A percentile compares a stretch with the other conserved stretches of the same genome.
Evolutionary conservation across 2,797 vertebrate genomes (phyloP).

Genomic region (Geotrypetes seraphini): DNA sequence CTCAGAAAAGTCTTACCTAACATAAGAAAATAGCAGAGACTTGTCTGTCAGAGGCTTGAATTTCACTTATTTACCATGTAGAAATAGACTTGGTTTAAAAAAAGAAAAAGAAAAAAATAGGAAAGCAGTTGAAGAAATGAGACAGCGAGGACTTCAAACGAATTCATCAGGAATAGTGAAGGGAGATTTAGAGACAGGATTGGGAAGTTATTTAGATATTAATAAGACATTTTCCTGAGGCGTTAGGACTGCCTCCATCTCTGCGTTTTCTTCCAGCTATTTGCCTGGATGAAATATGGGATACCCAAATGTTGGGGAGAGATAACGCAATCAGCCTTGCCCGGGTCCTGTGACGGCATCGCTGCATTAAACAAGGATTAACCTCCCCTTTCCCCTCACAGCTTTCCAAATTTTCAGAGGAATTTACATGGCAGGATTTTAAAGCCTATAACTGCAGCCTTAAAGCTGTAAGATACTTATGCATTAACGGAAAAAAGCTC

Average conservation of each 20-base stretch:
- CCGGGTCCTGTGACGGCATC: constrained; percentile 83
- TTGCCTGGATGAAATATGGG: constrained; percentile 94
- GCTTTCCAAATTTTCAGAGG: constrained; percentile 74
- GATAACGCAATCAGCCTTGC: constrained; percentile 90
- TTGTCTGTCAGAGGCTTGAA: no score
- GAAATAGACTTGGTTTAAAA: constrained; percentile 78
- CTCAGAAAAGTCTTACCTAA: no score
- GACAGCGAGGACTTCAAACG: constrained; percentile 91
- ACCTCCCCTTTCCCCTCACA: constrained; percentile 72
- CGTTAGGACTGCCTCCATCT: constrained; percentile 85
- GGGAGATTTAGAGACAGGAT: constrained; percentile 92
- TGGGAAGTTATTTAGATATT: constrained; percentile 99
- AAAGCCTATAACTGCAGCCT: constrained; percentile 42
- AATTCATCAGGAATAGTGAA: constrained; percentile 87
- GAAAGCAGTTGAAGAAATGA: constrained; percentile 61
- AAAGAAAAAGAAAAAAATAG: constrained; percentile 40
- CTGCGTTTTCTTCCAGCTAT: constrained; percentile 86
- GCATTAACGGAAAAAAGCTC: constrained; percentile 15
- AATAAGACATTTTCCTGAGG: constrained; percentile 97
- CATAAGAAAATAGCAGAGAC: no score
- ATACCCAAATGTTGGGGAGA: constrained; percentile 96
- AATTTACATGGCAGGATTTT: constrained; percentile 78
- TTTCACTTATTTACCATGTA: constrained; percentile 71
- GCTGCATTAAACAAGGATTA: constrained; percentile 96
- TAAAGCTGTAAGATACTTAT: constrained; percentile 42